Evolutionary conservation across 2,113 vertebrate species (phyloP).

Genomic region (Oncorhynchus keta): DNA sequence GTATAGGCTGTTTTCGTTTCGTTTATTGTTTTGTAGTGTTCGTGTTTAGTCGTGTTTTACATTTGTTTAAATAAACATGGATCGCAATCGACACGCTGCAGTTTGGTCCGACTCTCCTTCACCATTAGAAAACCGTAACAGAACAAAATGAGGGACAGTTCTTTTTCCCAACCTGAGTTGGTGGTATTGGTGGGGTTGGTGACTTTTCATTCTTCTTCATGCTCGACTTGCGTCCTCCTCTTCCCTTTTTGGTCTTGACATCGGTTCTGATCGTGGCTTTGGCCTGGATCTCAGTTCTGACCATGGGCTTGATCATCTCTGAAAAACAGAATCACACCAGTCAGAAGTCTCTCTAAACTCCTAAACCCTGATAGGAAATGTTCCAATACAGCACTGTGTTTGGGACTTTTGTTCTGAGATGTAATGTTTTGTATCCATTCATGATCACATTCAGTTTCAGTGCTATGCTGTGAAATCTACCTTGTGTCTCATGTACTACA

Average conservation of each 20-base stretch:
- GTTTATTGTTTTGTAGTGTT: too few relatives aligned
- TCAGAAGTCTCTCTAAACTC: neutral
- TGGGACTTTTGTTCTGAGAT: neutral
- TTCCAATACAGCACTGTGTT: neutral
- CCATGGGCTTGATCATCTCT: slow-evolving; percentile 48
- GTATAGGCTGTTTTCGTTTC: too few relatives aligned
- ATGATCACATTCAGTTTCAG: slow-evolving; percentile 2
- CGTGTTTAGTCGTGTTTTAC: too few relatives aligned
- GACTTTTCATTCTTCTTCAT: slow-evolving; percentile 66
- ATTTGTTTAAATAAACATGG: too few relatives aligned
- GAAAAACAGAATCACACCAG: neutral
- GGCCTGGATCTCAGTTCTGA: slow-evolving; percentile 41
- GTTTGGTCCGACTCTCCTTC: too few relatives aligned
- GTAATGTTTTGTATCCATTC: neutral
- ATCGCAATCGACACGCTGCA: too few relatives aligned
- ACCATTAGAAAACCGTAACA: too few relatives aligned
- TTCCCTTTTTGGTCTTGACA: slow-evolving; percentile 12
- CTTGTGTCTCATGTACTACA: too few relatives aligned
- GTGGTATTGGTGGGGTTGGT: neutral
- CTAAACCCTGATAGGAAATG: neutral
- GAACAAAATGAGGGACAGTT: neutral
- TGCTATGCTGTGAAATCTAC: too few relatives aligned
- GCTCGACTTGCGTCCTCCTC: slow-evolving; percentile 49
- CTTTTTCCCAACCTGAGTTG: slow-evolving; percentile 45
- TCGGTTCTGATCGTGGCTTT: slow-evolving; percentile 29